phyloP scores from a whole-genome alignment of 2,113 vertebrate genomes.

The Theropithecus gelada region DNA sequence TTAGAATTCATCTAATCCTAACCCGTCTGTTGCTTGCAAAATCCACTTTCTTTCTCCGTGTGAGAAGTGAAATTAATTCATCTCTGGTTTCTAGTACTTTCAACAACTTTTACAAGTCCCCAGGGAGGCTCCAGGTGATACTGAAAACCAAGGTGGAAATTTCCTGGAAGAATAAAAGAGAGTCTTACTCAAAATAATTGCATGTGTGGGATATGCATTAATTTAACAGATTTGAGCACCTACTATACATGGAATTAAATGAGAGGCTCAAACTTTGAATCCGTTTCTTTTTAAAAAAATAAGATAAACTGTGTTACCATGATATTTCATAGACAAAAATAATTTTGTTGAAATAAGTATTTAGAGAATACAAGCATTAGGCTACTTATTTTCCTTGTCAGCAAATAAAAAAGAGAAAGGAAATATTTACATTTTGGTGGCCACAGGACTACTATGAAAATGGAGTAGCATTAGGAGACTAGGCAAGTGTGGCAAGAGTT shows the following conservation, averaged over 20 bases:
- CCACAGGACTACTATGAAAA: background rate
- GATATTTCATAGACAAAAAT: background rate
- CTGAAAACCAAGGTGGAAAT: background rate
- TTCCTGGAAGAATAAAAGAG: background rate
- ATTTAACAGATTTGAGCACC: background rate
- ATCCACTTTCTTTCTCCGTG: background rate
- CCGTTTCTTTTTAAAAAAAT: background rate
- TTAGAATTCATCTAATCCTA: background rate
- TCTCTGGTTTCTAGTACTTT: background rate
- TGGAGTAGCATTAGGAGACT: background rate
- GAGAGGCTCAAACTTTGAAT: background rate
- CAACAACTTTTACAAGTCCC: background rate
- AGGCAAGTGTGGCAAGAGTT: background rate
- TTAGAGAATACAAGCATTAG: background rate
- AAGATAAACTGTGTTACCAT: background rate
- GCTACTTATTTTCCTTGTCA: background rate
- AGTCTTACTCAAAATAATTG: background rate
- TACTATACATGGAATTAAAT: background rate
- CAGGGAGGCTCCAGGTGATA: background rate
- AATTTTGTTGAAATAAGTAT: background rate
- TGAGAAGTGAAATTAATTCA: conserved; percentile 33
- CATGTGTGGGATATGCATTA: background rate
- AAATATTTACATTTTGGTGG: background rate
- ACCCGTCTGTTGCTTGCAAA: background rate
- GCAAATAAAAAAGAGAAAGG: background rate